Percentiles rank a stretch among this genome's conserved stretches.
phyloP scores from a whole-genome alignment of 2,888 invertebrate species.

The Polyommatus icarus region DNA sequence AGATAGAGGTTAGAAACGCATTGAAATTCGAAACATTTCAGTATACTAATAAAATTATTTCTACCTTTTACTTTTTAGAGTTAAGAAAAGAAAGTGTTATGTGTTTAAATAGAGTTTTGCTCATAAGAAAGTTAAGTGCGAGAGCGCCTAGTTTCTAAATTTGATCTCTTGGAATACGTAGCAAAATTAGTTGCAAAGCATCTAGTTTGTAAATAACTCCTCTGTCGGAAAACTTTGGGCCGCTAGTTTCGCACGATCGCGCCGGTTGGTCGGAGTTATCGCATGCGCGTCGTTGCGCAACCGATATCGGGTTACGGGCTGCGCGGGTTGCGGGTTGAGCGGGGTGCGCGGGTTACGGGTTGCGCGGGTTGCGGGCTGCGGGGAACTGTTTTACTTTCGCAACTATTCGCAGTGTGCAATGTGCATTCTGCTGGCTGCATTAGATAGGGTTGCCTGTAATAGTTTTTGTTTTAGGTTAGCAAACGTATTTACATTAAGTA shows the following conservation, averaged over 20 bases:
- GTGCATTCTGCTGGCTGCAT: not conserved
- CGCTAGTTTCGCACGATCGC: conserved; percentile 36
- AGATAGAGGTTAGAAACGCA: no score
- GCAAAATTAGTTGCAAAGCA: not conserved
- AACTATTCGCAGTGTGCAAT: not conserved
- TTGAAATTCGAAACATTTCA: no score
- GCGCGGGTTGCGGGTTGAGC: not conserved
- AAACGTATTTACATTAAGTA: not conserved
- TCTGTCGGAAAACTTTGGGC: not conserved
- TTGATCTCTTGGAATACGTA: no score
- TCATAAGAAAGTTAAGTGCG: no score
- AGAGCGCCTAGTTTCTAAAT: no score
- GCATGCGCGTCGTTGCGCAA: conserved; percentile 11
- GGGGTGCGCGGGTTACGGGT: not conserved
- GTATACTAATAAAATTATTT: no score
- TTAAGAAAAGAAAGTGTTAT: no score
- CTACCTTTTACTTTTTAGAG: no score
- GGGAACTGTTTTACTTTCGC: conserved; percentile 17
- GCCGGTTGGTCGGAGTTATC: conserved; percentile 11
- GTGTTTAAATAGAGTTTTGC: no score
- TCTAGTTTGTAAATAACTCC: not conserved
- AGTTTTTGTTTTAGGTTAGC: not conserved
- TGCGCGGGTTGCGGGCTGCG: not conserved
- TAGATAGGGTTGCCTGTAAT: not conserved
- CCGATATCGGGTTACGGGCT: not conserved